Conservation (phyloP, 1,140 invertebrate species). For the Helicoverpa zea region DNA sequence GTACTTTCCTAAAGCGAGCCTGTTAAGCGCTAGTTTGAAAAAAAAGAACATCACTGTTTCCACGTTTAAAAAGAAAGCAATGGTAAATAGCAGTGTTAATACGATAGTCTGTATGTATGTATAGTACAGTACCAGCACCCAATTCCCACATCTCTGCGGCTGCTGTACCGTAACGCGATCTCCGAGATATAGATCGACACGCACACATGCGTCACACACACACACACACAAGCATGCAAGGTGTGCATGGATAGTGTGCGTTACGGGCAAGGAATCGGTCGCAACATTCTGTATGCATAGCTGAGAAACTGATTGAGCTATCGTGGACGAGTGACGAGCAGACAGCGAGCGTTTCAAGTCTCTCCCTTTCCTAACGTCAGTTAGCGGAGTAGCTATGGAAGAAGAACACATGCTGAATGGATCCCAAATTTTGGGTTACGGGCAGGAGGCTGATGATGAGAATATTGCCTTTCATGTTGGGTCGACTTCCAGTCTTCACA, state of each 20-base stretch:
- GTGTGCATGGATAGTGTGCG: not conserved
- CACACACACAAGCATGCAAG: not conserved
- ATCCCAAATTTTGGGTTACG: too few relatives aligned
- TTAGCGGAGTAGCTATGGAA: too few relatives aligned
- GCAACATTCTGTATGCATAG: constrained; percentile 11
- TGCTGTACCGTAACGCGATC: constrained; percentile 39
- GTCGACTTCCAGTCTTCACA: too few relatives aligned
- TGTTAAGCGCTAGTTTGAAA: too few relatives aligned
- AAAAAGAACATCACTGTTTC: too few relatives aligned
- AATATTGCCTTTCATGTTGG: too few relatives aligned
- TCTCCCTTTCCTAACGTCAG: too few relatives aligned
- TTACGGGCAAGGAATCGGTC: not conserved
- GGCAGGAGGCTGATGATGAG: too few relatives aligned
- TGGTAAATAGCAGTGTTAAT: not conserved
- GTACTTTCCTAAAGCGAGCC: too few relatives aligned
- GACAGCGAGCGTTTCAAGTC: not conserved
- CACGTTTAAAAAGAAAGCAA: too few relatives aligned
- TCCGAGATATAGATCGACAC: not conserved
- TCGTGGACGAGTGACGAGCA: not conserved
- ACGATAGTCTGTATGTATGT: not conserved
- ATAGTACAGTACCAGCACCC: constrained; percentile 14
- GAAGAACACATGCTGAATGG: too few relatives aligned
- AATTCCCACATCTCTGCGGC: constrained; percentile 27
- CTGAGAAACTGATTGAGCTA: constrained; percentile 20
- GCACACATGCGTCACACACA: not conserved